A percentile compares a stretch with the other conserved stretches of the same genome.
Evolutionary conservation across 37 sponge, comb jelly and placozoan species (phyloP).

Genomic region (Ianthella basta): DNA sequence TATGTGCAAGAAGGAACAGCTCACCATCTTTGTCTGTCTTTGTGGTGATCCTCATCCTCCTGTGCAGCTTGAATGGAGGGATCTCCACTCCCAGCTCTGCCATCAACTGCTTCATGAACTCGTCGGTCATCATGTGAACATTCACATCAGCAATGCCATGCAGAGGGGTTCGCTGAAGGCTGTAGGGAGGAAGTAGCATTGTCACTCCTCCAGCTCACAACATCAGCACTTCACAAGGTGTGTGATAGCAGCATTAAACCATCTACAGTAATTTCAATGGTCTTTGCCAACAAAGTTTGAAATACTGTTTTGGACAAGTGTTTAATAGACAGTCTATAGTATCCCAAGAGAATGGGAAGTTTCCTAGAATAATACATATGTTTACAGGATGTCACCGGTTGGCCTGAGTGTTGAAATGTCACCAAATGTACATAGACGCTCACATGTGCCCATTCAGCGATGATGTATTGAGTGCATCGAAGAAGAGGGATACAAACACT

Average conservation of each 20-base stretch:
- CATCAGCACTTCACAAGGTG: not conserved
- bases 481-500: conserved; percentile 12
- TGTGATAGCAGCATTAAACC: not conserved
- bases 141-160: conserved; percentile 34
- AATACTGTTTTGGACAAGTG: no score
- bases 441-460: no score
- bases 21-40: conserved; percentile 1
- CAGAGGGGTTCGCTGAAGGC: conserved; percentile 82
- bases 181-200: not conserved
- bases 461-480: no score
- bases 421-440: no score
- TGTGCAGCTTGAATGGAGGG: conserved; percentile 70
- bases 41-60: conserved; percentile 44
- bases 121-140: conserved; percentile 83
- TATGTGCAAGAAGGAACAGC: not conserved
- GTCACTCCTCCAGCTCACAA: not conserved
- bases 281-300: no score
- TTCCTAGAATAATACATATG: no score
- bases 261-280: no score
- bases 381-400: no score
- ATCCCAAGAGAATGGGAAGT: no score
- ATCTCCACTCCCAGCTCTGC: conserved; percentile 56
- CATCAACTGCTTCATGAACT: conserved; percentile 66
- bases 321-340: no score
- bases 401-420: no score